phyloP scores from a whole-genome alignment of 2,113 vertebrate species.

The Cricetomys ansorgei region DNA sequence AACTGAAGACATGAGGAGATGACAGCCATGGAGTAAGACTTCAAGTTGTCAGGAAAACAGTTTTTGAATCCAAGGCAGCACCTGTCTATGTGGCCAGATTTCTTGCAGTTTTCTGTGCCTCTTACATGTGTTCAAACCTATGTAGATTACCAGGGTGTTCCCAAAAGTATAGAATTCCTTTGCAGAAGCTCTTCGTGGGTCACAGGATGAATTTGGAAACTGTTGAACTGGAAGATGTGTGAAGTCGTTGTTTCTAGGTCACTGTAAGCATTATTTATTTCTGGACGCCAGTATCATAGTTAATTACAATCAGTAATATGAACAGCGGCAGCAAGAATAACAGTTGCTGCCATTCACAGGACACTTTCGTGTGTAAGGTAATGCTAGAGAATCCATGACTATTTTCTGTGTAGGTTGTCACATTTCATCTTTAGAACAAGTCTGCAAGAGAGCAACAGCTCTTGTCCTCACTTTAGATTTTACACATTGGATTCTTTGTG shows the following conservation, averaged over 20 bases:
- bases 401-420: not conserved
- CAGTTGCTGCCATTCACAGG: not conserved
- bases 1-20: not conserved
- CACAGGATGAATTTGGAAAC: slow-evolving; percentile 14
- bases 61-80: not conserved
- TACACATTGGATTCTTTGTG: not conserved
- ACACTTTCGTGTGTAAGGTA: not conserved
- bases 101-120: not conserved
- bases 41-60: not conserved
- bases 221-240: not conserved
- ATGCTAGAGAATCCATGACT: not conserved
- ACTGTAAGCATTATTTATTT: slow-evolving; percentile 6
- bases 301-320: not conserved
- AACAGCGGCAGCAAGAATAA: not conserved
- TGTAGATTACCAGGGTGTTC: not conserved
- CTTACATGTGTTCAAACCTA: not conserved
- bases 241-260: not conserved
- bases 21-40: not conserved
- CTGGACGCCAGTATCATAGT: not conserved
- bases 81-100: not conserved
- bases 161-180: not conserved
- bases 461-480: not conserved
- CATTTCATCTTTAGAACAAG: slow-evolving; percentile 27
- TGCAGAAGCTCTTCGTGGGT: not conserved
- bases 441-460: not conserved